Conservation (phyloP, 1,140 invertebrate genomes). For the Hylyphantes graminicola region DNA sequence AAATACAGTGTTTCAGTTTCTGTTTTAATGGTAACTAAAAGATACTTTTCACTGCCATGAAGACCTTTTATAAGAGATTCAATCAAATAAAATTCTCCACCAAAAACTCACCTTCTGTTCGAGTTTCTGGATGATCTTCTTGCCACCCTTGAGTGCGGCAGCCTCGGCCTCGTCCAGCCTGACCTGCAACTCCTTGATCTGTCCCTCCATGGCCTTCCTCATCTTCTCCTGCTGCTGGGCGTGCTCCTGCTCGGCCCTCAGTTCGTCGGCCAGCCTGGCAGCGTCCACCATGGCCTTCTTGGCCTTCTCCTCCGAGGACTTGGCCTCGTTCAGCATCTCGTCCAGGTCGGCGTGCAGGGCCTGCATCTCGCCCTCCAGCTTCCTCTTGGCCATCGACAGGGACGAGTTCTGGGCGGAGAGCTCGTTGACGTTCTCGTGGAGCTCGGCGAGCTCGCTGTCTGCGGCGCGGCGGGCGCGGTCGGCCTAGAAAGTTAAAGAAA, state of each 20-base stretch:
- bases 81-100: neutral
- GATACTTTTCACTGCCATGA: too few relatives aligned
- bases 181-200: slow-evolving; percentile 96
- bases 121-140: slow-evolving; percentile 77
- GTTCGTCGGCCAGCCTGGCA: slow-evolving; percentile 95
- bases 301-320: slow-evolving; percentile 96
- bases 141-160: slow-evolving; percentile 94
- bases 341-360: slow-evolving; percentile 95
- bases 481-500: slow-evolving; percentile 68
- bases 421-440: slow-evolving; percentile 97
- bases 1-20: too few relatives aligned
- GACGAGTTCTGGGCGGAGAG: slow-evolving; percentile 91
- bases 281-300: slow-evolving; percentile 99
- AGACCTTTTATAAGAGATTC: too few relatives aligned
- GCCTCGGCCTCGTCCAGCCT: slow-evolving; percentile 74
- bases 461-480: slow-evolving; percentile 96
- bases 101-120: slow-evolving; percentile 67
- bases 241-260: slow-evolving; percentile 98
- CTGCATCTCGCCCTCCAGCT: slow-evolving; percentile 96
- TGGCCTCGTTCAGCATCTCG: slow-evolving; percentile 94
- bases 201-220: slow-evolving; percentile 94
- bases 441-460: slow-evolving; percentile 95
- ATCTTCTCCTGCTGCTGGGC: slow-evolving; percentile 97
- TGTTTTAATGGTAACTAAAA: too few relatives aligned
- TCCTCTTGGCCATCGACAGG: slow-evolving; percentile 94